Evolutionary conservation across 2,888 invertebrate species (phyloP).

Genomic region (Drosophila differens): DNA sequence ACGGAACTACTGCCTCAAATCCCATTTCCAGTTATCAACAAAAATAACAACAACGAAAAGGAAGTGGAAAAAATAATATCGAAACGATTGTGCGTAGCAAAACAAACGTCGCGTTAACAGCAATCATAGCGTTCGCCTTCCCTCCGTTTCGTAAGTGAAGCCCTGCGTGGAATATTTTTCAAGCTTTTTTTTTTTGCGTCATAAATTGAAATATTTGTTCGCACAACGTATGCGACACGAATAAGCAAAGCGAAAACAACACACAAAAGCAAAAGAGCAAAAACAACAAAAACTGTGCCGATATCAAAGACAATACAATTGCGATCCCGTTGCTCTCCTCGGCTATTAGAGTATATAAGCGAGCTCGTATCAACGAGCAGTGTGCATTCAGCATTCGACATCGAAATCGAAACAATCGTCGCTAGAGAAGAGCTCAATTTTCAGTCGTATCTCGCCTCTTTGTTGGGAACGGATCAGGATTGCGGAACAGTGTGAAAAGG

Average conservation of each 20-base stretch:
- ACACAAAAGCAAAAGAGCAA: slow-evolving; percentile 21
- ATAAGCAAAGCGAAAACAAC: slow-evolving; percentile 25
- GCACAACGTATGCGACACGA: slow-evolving; percentile 15
- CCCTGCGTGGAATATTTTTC: slow-evolving; percentile 62
- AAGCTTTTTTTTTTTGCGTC: slow-evolving; percentile 72
- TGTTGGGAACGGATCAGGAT: slow-evolving; percentile 47
- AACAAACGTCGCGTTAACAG: slow-evolving; percentile 61
- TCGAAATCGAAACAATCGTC: slow-evolving; percentile 43
- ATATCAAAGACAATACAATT: slow-evolving; percentile 63
- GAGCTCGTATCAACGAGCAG: slow-evolving; percentile 44
- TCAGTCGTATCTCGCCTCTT: slow-evolving; percentile 63
- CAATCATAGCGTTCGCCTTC: slow-evolving; percentile 16
- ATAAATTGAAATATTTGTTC: slow-evolving; percentile 57
- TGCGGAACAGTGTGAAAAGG: slow-evolving; percentile 14
- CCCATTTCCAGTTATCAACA: slow-evolving; percentile 14
- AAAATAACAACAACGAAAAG: slow-evolving; percentile 9
- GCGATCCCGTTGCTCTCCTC: slow-evolving; percentile 45
- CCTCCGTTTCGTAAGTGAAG: slow-evolving; percentile 16
- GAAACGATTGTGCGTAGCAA: slow-evolving; percentile 58
- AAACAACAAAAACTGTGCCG: slow-evolving; percentile 50
- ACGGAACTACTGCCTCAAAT: slow-evolving; percentile 8
- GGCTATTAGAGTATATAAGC: slow-evolving; percentile 43
- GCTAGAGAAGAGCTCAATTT: slow-evolving; percentile 42
- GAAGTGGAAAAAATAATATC: slow-evolving; percentile 13
- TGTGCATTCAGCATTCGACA: slow-evolving; percentile 61